phyloP scores from a whole-genome alignment of 2,888 invertebrate genomes.

The Lissocephala sabroskyi region DNA sequence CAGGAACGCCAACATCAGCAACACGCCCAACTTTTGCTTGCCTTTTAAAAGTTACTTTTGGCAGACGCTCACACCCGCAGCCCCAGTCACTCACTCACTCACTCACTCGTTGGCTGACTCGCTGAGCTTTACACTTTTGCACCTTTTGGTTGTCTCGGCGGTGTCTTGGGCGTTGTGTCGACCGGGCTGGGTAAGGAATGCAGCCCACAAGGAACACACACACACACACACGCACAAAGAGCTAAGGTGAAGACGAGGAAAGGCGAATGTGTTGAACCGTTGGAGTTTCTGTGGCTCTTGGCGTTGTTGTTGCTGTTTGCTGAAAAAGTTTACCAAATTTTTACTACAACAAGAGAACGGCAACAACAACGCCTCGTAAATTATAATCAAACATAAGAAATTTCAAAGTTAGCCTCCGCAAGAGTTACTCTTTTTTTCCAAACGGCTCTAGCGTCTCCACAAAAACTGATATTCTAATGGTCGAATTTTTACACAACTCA shows the following conservation, averaged over 20 bases:
- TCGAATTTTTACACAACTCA: too few relatives aligned
- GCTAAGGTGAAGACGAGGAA: too few relatives aligned
- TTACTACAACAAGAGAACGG: slow-evolving; percentile 44
- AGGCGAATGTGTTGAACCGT: slow-evolving; percentile 40
- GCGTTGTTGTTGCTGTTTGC: slow-evolving; percentile 11
- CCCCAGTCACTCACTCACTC: slow-evolving; percentile 12
- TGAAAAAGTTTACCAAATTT: slow-evolving; percentile 48
- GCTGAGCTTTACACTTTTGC: slow-evolving; percentile 7
- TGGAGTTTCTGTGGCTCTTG: slow-evolving; percentile 10
- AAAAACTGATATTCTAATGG: too few relatives aligned
- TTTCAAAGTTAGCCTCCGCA: too few relatives aligned
- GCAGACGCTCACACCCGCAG: slow-evolving; percentile 32
- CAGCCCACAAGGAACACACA: slow-evolving; percentile 29
- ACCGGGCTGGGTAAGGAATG: not conserved
- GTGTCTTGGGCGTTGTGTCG: not conserved
- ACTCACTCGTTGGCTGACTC: slow-evolving; percentile 2
- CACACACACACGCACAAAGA: too few relatives aligned
- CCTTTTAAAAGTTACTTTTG: slow-evolving; percentile 59
- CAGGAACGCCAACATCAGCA: slow-evolving; percentile 9
- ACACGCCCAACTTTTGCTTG: slow-evolving; percentile 48
- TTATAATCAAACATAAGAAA: slow-evolving; percentile 54
- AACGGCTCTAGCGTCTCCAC: too few relatives aligned
- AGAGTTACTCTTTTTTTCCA: too few relatives aligned
- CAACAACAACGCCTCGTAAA: slow-evolving; percentile 54
- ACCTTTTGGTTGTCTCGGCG: slow-evolving; percentile 23